Evolutionary conservation across 2,888 invertebrate species (phyloP).

Genomic region (Cylindroiulus punctatus): DNA sequence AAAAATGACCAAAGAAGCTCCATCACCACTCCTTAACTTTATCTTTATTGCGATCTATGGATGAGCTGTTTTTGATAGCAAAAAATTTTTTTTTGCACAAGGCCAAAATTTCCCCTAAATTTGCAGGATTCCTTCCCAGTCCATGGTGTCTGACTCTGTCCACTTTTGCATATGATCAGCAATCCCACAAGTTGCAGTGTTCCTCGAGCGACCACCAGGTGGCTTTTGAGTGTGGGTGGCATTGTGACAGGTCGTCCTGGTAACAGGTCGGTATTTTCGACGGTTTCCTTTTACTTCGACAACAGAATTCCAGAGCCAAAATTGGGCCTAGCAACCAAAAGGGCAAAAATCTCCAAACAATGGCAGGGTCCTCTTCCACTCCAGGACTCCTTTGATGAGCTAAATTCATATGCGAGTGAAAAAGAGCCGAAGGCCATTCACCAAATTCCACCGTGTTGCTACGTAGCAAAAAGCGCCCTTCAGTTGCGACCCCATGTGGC

Average conservation of each 20-base stretch:
- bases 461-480: neutral
- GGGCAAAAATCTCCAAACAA: slow-evolving; percentile 29
- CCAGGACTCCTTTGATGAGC: neutral
- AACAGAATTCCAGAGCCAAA: slow-evolving; percentile 22
- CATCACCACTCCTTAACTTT: neutral
- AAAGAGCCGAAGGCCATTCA: neutral
- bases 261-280: neutral
- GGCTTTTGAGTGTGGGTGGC: neutral
- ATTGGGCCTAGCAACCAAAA: slow-evolving; percentile 20
- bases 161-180: too few species aligned
- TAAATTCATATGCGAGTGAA: neutral
- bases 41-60: slow-evolving; percentile 12
- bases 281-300: neutral
- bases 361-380: slow-evolving; percentile 10
- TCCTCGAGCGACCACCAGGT: too few species aligned
- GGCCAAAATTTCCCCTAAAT: too few species aligned
- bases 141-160: too few species aligned
- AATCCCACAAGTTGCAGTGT: too few species aligned
- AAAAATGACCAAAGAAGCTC: neutral
- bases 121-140: too few species aligned
- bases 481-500: neutral
- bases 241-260: neutral
- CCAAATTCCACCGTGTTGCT: slow-evolving; percentile 14
- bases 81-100: too few species aligned
- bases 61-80: neutral